Evolutionary conservation across 2,113 vertebrate genomes (phyloP), one percentile per base, ranked within the genome.

Genomic region (Carettochelys insculpta): DNA sequence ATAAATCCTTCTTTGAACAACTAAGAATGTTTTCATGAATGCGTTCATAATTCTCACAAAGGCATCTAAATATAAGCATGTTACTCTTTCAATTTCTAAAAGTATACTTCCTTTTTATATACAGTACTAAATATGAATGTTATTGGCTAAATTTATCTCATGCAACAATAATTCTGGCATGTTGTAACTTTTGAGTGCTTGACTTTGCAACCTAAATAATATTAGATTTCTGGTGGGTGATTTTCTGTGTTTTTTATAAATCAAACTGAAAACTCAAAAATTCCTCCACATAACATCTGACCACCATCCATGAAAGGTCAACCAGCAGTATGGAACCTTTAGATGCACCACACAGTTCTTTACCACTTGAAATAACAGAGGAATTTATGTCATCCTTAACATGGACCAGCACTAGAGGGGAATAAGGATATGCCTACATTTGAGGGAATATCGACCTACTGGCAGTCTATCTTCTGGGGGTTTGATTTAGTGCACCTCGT

Each of bases 81-180:
- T 48, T 88, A 43, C 84, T 79, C 47, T 6, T 52, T 38, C 45
- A n/a, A 5, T 88, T 91, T 92, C 52, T 81, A 52, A 75, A 61
- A 6, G 82, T 82, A 84, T 29, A 83, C 45, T 54, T 50, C 48
- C 84, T 93, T 95, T 89, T 94, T 50, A 27, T 51, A 25, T n/a
- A 3, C 45, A 68, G 41, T 24, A 58, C 20, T 73, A 48, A 61
- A 56, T 86, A 90, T 87, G 90, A 47, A 82, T 76, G 87, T 17
- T n/a, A n/a, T 51, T 5, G 34, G 6, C 3, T 89, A 19, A 83
- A 89, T 87, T 75, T 6, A 12, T 58, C 14, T 24, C 29, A 45
- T 81, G 38, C 14, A 51, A 25, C 54, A 90, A 27, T 61, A 68
- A 11, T 38, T 68, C n/a, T 68, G 61, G n/a, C n/a, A 38, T 68